Conservation (phyloP, 2,113 vertebrate species). For the Rhynchopsitta pachyrhyncha region DNA sequence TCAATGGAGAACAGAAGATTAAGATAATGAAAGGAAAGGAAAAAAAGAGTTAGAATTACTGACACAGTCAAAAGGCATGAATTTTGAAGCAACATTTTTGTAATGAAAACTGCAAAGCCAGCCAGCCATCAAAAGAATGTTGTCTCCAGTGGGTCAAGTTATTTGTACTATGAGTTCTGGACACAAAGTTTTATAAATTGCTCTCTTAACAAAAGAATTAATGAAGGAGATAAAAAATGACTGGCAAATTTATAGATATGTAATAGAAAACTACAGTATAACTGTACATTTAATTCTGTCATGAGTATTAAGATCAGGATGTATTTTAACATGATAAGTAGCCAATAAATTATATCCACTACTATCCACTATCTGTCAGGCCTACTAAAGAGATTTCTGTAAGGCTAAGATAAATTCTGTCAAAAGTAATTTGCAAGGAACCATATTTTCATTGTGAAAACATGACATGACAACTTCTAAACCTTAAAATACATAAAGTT, state of each 20-base stretch:
- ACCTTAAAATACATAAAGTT: neutral
- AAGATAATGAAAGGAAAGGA: neutral
- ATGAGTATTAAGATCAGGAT: neutral
- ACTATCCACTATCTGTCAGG: neutral
- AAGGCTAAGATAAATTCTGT: neutral
- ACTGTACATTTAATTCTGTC: neutral
- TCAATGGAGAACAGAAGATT: neutral
- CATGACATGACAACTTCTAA: neutral
- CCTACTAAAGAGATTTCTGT: neutral
- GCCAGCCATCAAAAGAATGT: neutral
- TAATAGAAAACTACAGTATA: neutral
- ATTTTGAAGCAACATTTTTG: neutral
- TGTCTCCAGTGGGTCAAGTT: neutral
- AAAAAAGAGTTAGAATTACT: neutral
- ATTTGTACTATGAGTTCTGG: neutral
- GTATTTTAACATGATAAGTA: neutral
- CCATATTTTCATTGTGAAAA: neutral
- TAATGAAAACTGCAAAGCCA: neutral
- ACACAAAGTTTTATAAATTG: neutral
- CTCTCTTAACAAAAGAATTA: neutral
- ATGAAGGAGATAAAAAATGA: neutral
- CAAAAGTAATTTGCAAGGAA: neutral
- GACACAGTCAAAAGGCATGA: neutral
- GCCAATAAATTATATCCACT: neutral
- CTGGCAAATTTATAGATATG: neutral